A percentile compares a stretch with the other conserved stretches of the same genome.
Evolutionary conservation across 2,797 vertebrate species (phyloP).

Genomic region (Typhlichthys subterraneus): DNA sequence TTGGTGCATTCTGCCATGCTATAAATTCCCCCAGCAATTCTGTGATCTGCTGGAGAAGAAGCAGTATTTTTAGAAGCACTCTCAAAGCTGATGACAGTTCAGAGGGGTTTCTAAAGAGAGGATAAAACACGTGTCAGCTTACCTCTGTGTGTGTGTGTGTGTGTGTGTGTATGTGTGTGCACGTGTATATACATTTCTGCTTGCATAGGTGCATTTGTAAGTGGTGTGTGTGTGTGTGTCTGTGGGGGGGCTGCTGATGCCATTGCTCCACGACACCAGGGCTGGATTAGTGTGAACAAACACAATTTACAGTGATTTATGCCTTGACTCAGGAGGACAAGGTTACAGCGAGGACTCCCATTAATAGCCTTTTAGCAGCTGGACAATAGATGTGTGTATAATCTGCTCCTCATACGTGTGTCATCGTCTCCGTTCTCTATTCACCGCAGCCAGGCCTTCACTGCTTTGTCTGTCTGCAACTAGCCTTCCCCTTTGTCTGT

Average conservation of each 20-base stretch:
- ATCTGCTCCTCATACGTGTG: background rate
- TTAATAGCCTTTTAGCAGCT: slow-evolving; percentile 35
- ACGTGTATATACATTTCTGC: too few species aligned
- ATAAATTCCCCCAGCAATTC: too few species aligned
- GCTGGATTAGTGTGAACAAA: slow-evolving; percentile 69
- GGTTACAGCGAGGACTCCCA: slow-evolving; percentile 42
- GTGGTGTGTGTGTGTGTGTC: too few species aligned
- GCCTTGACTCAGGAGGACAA: slow-evolving; percentile 47
- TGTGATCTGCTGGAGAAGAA: too few species aligned
- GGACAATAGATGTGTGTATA: slow-evolving; percentile 36
- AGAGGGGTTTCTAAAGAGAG: too few species aligned
- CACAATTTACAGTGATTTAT: slow-evolving; percentile 72
- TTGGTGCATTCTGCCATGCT: too few species aligned
- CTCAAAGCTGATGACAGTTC: too few species aligned
- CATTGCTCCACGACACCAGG: slow-evolving; percentile 55
- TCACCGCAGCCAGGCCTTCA: background rate
- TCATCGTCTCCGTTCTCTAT: background rate
- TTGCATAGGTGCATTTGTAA: too few species aligned
- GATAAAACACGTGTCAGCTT: too few species aligned
- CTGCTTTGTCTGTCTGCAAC: slow-evolving; percentile 3
- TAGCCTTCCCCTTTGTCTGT: slow-evolving; percentile 7
- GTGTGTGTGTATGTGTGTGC: too few species aligned
- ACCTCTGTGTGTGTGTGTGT: too few species aligned
- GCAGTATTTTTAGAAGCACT: too few species aligned
- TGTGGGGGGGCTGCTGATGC: slow-evolving; percentile 53